Conservation (phyloP, 2,113 vertebrate genomes). For the Amia ocellicauda region DNA sequence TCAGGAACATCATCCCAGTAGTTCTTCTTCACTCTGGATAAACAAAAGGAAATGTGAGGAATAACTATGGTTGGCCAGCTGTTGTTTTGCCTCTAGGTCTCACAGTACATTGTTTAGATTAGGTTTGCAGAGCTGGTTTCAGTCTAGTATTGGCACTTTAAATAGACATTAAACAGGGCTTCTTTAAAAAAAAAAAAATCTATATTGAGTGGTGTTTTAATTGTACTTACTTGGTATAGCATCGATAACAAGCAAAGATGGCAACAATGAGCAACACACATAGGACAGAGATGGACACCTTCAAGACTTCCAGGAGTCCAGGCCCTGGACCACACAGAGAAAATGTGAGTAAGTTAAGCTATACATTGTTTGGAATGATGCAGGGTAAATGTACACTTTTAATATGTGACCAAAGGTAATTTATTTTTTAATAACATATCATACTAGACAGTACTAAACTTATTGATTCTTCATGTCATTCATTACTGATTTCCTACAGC, state of each 20-base stretch:
- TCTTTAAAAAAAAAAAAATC: too few species aligned
- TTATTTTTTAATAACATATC: too few species aligned
- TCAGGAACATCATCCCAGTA: slow-evolving; percentile 45
- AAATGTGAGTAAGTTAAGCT: too few species aligned
- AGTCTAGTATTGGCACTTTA: too few species aligned
- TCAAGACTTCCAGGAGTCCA: fast-evolving
- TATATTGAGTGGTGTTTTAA: not conserved
- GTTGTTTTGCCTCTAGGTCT: too few species aligned
- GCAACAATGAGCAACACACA: slow-evolving; percentile 37
- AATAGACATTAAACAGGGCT: too few species aligned
- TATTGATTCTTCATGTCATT: not conserved
- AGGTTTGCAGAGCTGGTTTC: too few species aligned
- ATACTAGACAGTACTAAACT: not conserved
- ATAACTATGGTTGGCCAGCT: too few species aligned
- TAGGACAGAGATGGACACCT: slow-evolving; percentile 26
- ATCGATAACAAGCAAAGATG: slow-evolving; percentile 19
- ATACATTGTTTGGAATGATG: too few species aligned
- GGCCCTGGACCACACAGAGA: slow-evolving; percentile 34
- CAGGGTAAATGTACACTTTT: too few species aligned
- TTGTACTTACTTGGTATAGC: slow-evolving; percentile 47
- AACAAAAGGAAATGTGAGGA: slow-evolving; percentile 8
- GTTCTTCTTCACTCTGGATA: slow-evolving; percentile 39
- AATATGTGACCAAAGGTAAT: too few species aligned
- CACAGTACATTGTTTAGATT: too few species aligned
- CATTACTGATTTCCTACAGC: not conserved